Conservation (phyloP, 2,888 invertebrate species). For the Tineola bisselliella region DNA sequence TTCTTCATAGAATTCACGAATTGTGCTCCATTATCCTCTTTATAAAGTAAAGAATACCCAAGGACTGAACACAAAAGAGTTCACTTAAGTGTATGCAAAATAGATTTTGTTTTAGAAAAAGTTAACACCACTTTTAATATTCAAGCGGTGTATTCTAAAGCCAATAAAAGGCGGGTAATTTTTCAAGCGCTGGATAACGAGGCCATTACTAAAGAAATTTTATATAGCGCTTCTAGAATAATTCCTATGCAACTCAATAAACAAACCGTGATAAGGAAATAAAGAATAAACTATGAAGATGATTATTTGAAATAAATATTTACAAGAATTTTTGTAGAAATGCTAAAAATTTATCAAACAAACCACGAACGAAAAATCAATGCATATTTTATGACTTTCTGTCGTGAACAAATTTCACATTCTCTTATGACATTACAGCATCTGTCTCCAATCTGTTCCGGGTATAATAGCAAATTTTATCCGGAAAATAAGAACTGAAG, state of each 20-base stretch:
- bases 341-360: not conserved
- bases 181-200: constrained; percentile 27
- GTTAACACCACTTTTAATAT: constrained; percentile 22
- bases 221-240: not conserved
- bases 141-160: constrained; percentile 25
- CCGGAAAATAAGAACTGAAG: not conserved
- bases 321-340: no score
- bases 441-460: no score
- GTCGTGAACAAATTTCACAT: not conserved
- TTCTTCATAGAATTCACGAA: not conserved
- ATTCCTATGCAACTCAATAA: not conserved
- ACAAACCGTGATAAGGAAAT: not conserved
- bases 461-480: not conserved
- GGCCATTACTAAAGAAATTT: constrained; percentile 21
- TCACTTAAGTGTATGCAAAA: not conserved
- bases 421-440: not conserved
- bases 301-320: no score
- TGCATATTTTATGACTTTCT: not conserved
- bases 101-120: constrained; percentile 14
- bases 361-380: not conserved
- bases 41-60: not conserved
- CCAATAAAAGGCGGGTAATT: constrained; percentile 29
- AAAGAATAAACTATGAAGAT: no score
- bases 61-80: not conserved
- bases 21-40: not conserved